Conservation (phyloP, 2,797 vertebrate species). For the Lycodopsis pacificus region DNA sequence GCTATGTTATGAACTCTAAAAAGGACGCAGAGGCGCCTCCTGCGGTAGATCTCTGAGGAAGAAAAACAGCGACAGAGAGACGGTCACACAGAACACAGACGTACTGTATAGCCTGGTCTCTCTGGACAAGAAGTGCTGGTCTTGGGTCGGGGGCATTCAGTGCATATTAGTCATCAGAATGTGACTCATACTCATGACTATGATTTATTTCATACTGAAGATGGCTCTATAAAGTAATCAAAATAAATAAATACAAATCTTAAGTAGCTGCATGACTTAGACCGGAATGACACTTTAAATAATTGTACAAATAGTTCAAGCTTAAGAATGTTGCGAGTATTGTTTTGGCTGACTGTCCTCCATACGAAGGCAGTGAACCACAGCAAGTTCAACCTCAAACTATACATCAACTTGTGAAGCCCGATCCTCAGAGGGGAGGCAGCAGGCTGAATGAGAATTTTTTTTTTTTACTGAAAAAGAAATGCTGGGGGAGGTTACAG, state of each 20-base stretch:
- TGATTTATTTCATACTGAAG: not conserved
- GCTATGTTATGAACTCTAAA: constrained; percentile 59
- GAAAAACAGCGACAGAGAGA: constrained; percentile 50
- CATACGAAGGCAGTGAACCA: constrained; percentile 21
- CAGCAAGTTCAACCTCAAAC: constrained; percentile 23
- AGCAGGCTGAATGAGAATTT: constrained; percentile 42
- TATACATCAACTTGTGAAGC: constrained; percentile 31
- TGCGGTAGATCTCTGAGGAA: constrained; percentile 55
- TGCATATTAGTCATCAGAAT: constrained; percentile 9
- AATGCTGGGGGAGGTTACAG: constrained; percentile 68
- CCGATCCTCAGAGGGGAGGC: constrained; percentile 23
- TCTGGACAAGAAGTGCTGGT: constrained; percentile 39
- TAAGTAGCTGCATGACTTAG: not conserved
- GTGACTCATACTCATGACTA: constrained; percentile 12
- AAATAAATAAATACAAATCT: not conserved
- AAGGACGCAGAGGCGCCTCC: constrained; percentile 49
- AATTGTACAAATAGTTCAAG: not conserved
- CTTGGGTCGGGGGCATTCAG: constrained; percentile 12
- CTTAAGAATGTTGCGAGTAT: not conserved
- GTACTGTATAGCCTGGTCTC: constrained; percentile 27
- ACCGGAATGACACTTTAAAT: constrained; percentile 5
- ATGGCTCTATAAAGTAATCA: not conserved
- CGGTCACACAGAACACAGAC: constrained; percentile 35
- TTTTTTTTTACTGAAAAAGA: constrained; percentile 37
- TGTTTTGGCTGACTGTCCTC: constrained; percentile 9